Percentiles rank a stretch among this genome's conserved stretches.
Conservation (phyloP, 2,888 invertebrate genomes). For the Ennomos erosarius region DNA sequence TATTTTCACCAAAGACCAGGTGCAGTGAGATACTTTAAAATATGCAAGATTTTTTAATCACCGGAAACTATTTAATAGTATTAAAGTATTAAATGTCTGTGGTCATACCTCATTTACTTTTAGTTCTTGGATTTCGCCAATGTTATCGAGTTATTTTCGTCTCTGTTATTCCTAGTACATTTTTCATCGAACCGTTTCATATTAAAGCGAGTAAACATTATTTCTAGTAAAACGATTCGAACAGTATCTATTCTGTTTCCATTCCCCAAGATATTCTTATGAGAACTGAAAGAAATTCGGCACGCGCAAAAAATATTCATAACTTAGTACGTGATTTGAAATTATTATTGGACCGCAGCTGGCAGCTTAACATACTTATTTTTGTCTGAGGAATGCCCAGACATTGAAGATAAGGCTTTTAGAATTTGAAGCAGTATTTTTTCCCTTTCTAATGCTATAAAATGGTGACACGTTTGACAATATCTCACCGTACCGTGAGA, state of each 20-base stretch:
- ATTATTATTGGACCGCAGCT: slow-evolving; percentile 47
- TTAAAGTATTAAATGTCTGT: too few relatives aligned
- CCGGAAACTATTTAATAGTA: too few relatives aligned
- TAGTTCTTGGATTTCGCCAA: too few relatives aligned
- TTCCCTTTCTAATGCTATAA: too few relatives aligned
- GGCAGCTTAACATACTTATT: slow-evolving; percentile 36
- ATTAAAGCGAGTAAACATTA: slow-evolving; percentile 1
- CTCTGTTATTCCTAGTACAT: background rate
- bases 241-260: background rate
- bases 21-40: too few relatives aligned
- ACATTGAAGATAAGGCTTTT: slow-evolving; percentile 9
- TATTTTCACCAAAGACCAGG: too few relatives aligned
- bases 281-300: slow-evolving; percentile 41
- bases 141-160: too few relatives aligned
- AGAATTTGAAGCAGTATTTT: background rate
- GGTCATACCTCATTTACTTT: too few relatives aligned
- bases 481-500: too few relatives aligned
- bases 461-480: too few relatives aligned
- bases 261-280: slow-evolving; percentile 20
- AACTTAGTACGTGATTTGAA: slow-evolving; percentile 55
- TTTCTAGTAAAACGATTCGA: too few relatives aligned
- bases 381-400: slow-evolving; percentile 31
- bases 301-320: slow-evolving; percentile 51
- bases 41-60: too few relatives aligned
- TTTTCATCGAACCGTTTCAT: slow-evolving; percentile 2